phyloP scores from a whole-genome alignment of 2,797 vertebrate genomes.

The Nothura maculosa region DNA sequence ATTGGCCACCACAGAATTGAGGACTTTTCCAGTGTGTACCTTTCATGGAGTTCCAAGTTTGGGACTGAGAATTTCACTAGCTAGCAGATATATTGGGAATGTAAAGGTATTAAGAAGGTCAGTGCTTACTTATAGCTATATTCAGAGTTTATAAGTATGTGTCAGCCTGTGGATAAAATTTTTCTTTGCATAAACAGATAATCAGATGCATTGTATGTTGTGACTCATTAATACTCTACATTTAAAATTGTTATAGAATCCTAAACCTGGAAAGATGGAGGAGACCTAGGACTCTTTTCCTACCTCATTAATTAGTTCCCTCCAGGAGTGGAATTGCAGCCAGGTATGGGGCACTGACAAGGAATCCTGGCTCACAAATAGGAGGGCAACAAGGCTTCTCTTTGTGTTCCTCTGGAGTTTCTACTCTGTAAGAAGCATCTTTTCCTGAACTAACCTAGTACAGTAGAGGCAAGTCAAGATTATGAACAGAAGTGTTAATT shows the following conservation, averaged over 20 bases:
- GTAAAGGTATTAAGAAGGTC: neutral
- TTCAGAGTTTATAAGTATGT: neutral
- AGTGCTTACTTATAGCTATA: neutral
- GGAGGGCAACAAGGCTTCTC: neutral
- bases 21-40: neutral
- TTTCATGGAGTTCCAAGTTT: accelerated
- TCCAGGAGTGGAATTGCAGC: neutral
- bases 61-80: neutral
- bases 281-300: accelerated
- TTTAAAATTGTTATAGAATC: neutral
- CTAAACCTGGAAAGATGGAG: neutral
- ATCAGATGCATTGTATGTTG: accelerated
- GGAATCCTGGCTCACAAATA: neutral
- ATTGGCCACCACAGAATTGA: neutral
- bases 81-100: neutral
- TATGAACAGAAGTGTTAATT: neutral
- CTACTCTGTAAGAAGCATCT: neutral
- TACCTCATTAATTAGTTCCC: neutral
- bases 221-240: neutral
- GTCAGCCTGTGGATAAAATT: neutral
- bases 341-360: neutral
- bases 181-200: neutral
- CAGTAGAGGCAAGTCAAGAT: neutral
- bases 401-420: neutral
- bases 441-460: neutral